Percentiles rank a stretch among this genome's conserved stretches.
phyloP scores from a whole-genome alignment of 2,797 vertebrate genomes.

The Spinus olivaceus region DNA sequence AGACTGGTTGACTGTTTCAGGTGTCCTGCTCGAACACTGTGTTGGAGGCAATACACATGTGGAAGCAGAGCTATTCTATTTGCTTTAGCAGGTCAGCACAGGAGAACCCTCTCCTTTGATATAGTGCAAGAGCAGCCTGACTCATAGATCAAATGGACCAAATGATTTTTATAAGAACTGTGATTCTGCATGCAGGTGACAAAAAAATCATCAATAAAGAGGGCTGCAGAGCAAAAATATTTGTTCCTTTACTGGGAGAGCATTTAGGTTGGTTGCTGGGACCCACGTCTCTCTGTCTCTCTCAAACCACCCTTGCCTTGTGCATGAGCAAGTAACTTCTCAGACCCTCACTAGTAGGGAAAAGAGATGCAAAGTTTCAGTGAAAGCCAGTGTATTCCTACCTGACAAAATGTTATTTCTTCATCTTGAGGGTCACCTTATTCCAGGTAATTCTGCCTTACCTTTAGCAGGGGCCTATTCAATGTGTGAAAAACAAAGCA shows the following conservation, averaged over 20 bases:
- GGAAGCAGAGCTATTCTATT: neutral
- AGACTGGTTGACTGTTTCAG: rapidly evolving
- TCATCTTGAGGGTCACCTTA: neutral
- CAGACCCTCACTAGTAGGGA: neutral
- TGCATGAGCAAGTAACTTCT: neutral
- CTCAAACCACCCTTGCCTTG: neutral
- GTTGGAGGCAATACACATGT: rapidly evolving
- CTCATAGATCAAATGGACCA: neutral
- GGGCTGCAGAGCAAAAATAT: neutral
- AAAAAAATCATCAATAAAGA: neutral
- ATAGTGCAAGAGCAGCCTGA: neutral
- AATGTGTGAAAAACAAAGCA: neutral
- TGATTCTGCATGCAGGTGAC: neutral
- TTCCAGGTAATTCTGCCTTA: neutral
- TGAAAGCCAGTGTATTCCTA: neutral
- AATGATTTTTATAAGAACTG: neutral
- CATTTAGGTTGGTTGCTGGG: neutral
- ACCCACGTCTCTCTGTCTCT: neutral
- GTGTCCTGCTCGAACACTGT: neutral
- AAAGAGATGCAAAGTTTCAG: neutral
- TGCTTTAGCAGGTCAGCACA: neutral
- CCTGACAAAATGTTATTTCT: neutral
- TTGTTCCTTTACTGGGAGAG: neutral
- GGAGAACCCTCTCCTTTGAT: neutral
- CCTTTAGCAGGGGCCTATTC: neutral